Evolutionary conservation across 2,888 invertebrate genomes (phyloP).

Genomic region (Cyrtodaria siliqua): DNA sequence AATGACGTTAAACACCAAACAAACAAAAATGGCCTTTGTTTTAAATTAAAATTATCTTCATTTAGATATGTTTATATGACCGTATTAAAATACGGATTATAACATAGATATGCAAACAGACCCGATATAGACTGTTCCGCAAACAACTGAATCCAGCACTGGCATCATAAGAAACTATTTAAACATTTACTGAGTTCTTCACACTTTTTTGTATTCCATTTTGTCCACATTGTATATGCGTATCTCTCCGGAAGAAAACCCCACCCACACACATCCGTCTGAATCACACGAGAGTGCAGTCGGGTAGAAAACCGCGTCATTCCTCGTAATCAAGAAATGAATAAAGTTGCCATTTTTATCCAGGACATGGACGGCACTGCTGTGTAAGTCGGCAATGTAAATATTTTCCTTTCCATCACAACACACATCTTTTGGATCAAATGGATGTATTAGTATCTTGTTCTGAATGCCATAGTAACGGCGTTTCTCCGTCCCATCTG

Average conservation of each 20-base stretch:
- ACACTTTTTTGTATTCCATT: background rate
- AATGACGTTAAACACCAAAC: too few relatives aligned
- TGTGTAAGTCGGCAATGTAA: conserved; percentile 54
- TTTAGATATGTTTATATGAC: too few relatives aligned
- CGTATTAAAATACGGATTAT: too few relatives aligned
- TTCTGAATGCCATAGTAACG: conserved; percentile 53
- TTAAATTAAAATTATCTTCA: too few relatives aligned
- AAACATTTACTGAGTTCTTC: too few relatives aligned
- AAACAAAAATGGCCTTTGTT: too few relatives aligned
- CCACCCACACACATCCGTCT: conserved; percentile 54
- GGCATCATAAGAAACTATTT: too few relatives aligned
- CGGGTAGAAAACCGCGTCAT: conserved; percentile 46
- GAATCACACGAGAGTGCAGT: conserved; percentile 46
- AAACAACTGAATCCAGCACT: too few relatives aligned
- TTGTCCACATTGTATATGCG: conserved; percentile 36
- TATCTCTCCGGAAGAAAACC: conserved; percentile 45
- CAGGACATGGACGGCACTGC: conserved; percentile 56
- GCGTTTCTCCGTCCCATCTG: conserved; percentile 52
- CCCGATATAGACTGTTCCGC: too few relatives aligned
- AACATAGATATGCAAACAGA: too few relatives aligned
- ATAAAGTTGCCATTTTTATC: conserved; percentile 49
- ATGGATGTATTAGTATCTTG: conserved; percentile 32
- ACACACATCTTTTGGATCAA: conserved; percentile 55
- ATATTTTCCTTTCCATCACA: conserved; percentile 50
- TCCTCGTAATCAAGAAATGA: conserved; percentile 50